Percentiles rank a stretch among this genome's conserved stretches.
Evolutionary conservation across 1,140 invertebrate genomes (phyloP).

Genomic region (Octopus sinensis): DNA sequence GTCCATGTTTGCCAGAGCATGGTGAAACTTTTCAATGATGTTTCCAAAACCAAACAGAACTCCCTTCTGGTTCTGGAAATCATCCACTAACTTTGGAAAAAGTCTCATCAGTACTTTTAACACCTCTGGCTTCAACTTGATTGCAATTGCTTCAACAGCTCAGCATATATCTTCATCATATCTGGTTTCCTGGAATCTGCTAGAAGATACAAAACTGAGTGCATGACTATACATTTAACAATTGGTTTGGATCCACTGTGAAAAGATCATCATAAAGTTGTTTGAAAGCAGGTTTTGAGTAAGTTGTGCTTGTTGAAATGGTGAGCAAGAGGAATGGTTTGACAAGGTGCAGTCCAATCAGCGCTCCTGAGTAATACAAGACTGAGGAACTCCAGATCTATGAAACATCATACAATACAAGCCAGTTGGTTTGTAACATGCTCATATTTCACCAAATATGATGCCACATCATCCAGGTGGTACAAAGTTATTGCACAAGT

Average conservation of each 20-base stretch:
- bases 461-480: constrained; percentile 15
- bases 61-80: not conserved
- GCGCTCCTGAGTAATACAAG: constrained; percentile 10
- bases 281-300: constrained; percentile 2
- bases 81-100: not conserved
- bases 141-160: not conserved
- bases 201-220: not conserved
- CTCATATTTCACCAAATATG: constrained; percentile 12
- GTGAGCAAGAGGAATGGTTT: constrained; percentile 9
- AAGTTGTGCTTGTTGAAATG: not conserved
- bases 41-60: not conserved
- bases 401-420: constrained; percentile 12
- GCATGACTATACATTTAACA: not conserved
- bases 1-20: not conserved
- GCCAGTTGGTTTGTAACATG: constrained; percentile 11
- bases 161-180: constrained; percentile 11
- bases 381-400: constrained; percentile 15
- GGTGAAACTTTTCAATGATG: not conserved
- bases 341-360: constrained; percentile 15
- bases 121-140: not conserved
- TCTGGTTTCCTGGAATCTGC: constrained; percentile 3
- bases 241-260: not conserved
- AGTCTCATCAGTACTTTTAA: not conserved
- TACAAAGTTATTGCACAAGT: constrained; percentile 16
- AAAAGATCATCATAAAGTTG: not conserved